Base-by-base conservation (phyloP, 2,113 vertebrate species). In the Ranitomeya variabilis region DNA sequence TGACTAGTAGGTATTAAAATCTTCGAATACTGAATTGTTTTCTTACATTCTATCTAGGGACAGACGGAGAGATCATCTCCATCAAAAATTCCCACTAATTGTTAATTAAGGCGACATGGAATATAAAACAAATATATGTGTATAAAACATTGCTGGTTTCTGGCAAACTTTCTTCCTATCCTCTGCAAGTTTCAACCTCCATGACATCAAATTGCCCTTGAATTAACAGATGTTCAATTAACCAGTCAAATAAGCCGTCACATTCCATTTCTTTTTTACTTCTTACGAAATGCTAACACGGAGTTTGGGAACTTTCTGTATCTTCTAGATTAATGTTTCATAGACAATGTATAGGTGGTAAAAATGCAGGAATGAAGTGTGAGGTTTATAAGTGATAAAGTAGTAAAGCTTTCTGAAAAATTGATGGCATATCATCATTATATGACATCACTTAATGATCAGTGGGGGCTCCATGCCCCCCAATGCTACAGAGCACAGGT, bases 151-250 rank as follows among this genome's bases (percentile, higher is more conserved):
- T 55, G 23, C 69, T 80, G 51, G 15, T 55, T 79, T 45, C 64
- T 80, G 77, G 16, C 85, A 52, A 15, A 37, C n/a, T 69, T 71
- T 87, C 23, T 80, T 87, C 14, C 86, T 37, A 54, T 57, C 69
- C 59, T 69, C 77, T 57, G 86, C 86, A 87, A 80, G 79, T 80
- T 87, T 87, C 86, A 87, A 80, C 86, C 77, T 87, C 64, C 78
- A 45, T 80, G 86, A 87, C 86, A 69, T 23, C 26, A 80, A 80
- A 87, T 87, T 80, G 62, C 18, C 86, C 77, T 87, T 87, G 86
- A 87, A 87, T 79, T 79, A 87, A 87, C 85, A 86, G 85, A 86
- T 86, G 85, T 86, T 86, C 85, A 86, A 86, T 86, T 86, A 86
- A 77, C 85, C 85, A 86, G 74, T 86, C 85, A 86, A 26, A 86